phyloP scores from a whole-genome alignment of 30 jellyfish, hydroid and myxozoan species.

The Catostylus mosaicus region DNA sequence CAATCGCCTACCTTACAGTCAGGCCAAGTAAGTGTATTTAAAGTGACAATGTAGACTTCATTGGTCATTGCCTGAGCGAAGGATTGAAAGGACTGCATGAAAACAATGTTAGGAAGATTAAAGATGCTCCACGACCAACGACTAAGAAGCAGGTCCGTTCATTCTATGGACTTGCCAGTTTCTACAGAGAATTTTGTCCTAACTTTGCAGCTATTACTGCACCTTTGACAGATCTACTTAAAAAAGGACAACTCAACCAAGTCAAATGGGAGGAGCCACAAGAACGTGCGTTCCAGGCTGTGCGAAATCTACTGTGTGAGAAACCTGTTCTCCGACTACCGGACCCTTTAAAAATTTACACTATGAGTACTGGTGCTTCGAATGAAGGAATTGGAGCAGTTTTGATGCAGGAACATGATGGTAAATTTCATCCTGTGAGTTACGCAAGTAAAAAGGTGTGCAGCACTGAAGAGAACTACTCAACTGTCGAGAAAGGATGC shows the following conservation, averaged over 20 bases:
- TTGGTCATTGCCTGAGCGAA: slow-evolving; percentile 26
- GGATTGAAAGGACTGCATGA: slow-evolving; percentile 19
- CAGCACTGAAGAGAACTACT: slow-evolving; percentile 3
- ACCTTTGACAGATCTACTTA: slow-evolving; percentile 18
- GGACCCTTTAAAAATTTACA: background rate
- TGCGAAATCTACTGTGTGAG: background rate
- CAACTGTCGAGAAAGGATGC: slow-evolving; percentile 24
- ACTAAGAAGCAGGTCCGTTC: slow-evolving; percentile 29
- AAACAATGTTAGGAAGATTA: background rate
- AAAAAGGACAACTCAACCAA: slow-evolving; percentile 22
- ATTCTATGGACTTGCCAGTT: slow-evolving; percentile 21
- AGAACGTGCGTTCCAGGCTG: slow-evolving; percentile 8
- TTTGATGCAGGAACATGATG: slow-evolving; percentile 40
- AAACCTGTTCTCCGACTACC: slow-evolving; percentile 41
- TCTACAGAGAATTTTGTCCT: slow-evolving; percentile 12
- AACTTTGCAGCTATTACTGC: slow-evolving; percentile 25
- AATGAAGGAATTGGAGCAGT: slow-evolving; percentile 43
- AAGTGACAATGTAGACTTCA: slow-evolving; percentile 5
- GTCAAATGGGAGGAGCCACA: slow-evolving; percentile 26
- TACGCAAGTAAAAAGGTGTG: slow-evolving; percentile 29
- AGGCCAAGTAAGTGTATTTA: slow-evolving; percentile 16
- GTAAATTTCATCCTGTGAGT: slow-evolving; percentile 18
- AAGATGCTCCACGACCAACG: slow-evolving; percentile 8
- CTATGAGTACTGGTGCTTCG: slow-evolving; percentile 45
- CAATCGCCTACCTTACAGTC: background rate